Base-by-base conservation (phyloP, 2,113 vertebrate species). In the Tachysurus fulvidraco region DNA sequence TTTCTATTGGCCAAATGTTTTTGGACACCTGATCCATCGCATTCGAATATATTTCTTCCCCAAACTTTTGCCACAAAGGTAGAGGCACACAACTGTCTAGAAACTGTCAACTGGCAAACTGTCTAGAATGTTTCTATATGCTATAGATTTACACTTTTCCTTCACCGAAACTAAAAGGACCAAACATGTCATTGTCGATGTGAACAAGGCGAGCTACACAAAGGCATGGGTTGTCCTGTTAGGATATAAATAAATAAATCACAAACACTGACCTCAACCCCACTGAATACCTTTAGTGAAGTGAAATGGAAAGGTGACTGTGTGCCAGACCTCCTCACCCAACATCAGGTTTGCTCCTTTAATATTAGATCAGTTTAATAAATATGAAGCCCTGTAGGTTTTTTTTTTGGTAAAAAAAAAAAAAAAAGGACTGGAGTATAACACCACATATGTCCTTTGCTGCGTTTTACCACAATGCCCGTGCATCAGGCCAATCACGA, bases 401-500 rank as follows among this genome's bases (percentile, higher is more conserved):
- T n/a, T 23, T n/a, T n/a, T n/a, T n/a, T n/a, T n/a, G n/a, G n/a
- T n/a, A n/a, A n/a, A n/a, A n/a, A n/a, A n/a, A n/a, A n/a, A n/a
- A n/a, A n/a, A n/a, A n/a, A n/a, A n/a, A n/a, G n/a, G 19, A 46
- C 4, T 4, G 21, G 19, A 64, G 41, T 28, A 3, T 30, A 25
- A 44, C 36, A 5, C 28, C n/a, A 73, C 44, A 21, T 25, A 23
- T 54, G 23, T 13, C 17, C 46, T 65, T 78, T 36, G 17, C 11
- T 60, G 41, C 65, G n/a, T 92, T 90, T 91, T 76, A 95, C 95
- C 95, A 95, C 44, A 93, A 86, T 0, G 93, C 94, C 41, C 95
- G 88, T 16, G 93, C 88, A 23, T 95, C 94, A 3, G 95, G 95
- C 95, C 94, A 95, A 83, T 95, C 95, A 10, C 95, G 92, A 0